These are phyloP conservation scores for Mesembrinibis cayennensis DNA, from an alignment of 2,113 vertebrate species.

Conservation along the genomic window DNA sequence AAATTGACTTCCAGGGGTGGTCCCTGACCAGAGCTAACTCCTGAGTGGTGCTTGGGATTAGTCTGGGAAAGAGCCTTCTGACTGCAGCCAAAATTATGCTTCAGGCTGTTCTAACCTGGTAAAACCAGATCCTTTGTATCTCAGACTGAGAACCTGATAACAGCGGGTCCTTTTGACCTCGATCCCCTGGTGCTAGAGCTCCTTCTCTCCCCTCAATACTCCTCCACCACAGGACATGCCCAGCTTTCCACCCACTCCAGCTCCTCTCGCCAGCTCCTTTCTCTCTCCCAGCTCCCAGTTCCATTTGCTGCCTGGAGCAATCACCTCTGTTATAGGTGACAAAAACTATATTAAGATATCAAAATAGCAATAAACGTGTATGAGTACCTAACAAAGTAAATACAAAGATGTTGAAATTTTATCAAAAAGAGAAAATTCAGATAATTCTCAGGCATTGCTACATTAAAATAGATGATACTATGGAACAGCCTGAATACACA, in stretches of 20 bases:
- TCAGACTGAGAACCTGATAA: not conserved
- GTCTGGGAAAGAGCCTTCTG: not conserved
- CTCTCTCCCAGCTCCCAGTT: not conserved
- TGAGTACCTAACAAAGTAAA: not conserved
- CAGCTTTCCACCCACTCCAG: not conserved
- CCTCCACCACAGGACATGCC: not conserved
- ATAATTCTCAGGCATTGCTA: not conserved
- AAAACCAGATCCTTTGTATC: not conserved
- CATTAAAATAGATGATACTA: not conserved
- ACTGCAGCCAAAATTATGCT: not conserved
- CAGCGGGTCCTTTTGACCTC: not conserved
- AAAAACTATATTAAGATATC: not conserved
- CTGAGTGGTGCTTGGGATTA: not conserved
- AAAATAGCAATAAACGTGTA: not conserved
- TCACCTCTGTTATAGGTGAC: not conserved
- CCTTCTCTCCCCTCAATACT: not conserved
- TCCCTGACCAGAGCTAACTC: not conserved
- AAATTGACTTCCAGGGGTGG: not conserved
- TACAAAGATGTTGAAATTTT: not conserved
- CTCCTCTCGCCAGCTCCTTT: not conserved
- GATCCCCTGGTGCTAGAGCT: not conserved
- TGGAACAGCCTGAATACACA: not conserved
- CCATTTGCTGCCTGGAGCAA: not conserved
- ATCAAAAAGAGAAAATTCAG: not conserved
- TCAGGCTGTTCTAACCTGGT: not conserved